Evolutionary conservation across 2,797 vertebrate genomes (phyloP).

Genomic region (Cirrhinus mrigala): DNA sequence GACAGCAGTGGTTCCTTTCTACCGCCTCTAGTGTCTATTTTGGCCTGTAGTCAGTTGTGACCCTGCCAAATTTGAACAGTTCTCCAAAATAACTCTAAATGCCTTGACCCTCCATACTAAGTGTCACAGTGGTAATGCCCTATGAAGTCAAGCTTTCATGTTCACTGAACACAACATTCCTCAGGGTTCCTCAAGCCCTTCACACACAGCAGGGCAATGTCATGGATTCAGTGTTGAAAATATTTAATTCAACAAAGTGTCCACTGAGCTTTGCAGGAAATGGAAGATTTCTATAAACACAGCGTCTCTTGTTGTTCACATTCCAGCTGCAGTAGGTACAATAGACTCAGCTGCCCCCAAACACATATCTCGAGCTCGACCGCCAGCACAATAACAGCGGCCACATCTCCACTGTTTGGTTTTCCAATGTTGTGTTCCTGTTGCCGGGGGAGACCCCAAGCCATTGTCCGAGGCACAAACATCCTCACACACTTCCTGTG

Average conservation of each 20-base stretch:
- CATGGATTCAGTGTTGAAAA: conserved; percentile 12
- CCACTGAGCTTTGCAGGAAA: conserved; percentile 17
- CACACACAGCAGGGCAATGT: conserved; percentile 22
- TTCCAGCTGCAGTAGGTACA: conserved; percentile 29
- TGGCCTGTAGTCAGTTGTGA: neutral
- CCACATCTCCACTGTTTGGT: conserved; percentile 31
- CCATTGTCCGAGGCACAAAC: conserved; percentile 52
- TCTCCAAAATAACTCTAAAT: conserved; percentile 18
- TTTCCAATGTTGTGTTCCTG: conserved; percentile 46
- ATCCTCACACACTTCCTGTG: conserved; percentile 44
- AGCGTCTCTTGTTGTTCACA: conserved; percentile 19
- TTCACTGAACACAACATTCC: conserved; percentile 24
- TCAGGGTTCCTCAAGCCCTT: conserved; percentile 12
- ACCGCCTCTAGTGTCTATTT: conserved; percentile 15
- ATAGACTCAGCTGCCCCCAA: conserved; percentile 5
- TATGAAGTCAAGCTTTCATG: conserved; percentile 25
- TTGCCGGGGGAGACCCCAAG: conserved; percentile 37
- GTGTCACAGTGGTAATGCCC: neutral
- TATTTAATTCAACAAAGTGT: conserved; percentile 45
- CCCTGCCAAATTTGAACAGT: conserved; percentile 3
- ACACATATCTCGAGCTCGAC: conserved; percentile 4
- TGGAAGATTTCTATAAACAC: conserved; percentile 21
- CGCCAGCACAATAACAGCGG: conserved; percentile 20
- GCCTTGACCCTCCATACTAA: neutral
- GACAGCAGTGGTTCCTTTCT: neutral